Percentiles rank a stretch among this genome's conserved stretches.
These are phyloP conservation scores for Atrichornis clamosus DNA, from an alignment of 2,113 vertebrate species.

Conservation along the genomic window DNA sequence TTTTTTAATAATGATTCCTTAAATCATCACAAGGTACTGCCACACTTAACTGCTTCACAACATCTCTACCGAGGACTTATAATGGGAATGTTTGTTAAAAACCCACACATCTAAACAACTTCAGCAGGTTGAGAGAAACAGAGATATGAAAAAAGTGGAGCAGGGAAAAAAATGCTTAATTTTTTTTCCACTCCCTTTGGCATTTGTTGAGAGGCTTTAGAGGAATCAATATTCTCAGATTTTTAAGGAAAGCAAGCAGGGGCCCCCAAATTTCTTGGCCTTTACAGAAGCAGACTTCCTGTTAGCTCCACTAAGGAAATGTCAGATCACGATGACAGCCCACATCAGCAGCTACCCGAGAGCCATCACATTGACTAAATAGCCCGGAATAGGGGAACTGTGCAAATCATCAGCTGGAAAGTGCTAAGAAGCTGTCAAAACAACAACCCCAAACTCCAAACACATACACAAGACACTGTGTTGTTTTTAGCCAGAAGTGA, in stretches of 20 bases:
- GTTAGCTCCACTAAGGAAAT: neutral
- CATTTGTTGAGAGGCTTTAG: neutral
- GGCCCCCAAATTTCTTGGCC: neutral
- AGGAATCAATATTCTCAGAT: neutral
- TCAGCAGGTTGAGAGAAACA: neutral
- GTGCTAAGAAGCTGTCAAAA: constrained; percentile 46
- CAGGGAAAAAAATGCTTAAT: neutral
- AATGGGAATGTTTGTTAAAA: neutral
- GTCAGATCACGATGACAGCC: constrained; percentile 11
- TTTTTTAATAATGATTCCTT: neutral
- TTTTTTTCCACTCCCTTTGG: neutral
- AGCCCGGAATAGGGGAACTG: neutral
- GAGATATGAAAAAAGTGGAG: neutral
- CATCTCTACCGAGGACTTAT: neutral
- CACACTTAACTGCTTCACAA: neutral
- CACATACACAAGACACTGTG: neutral
- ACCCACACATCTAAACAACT: neutral
- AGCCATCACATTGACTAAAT: constrained; percentile 6
- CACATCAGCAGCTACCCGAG: neutral
- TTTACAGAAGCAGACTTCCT: neutral
- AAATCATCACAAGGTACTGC: neutral
- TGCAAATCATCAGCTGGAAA: constrained; percentile 38
- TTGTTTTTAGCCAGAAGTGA: neutral
- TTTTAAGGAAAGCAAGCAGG: neutral
- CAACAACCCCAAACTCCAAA: neutral